Percentiles rank a stretch among this genome's conserved stretches.
Conservation (phyloP, 2,113 vertebrate genomes). For the Calyptommatus sinebrachiatus region DNA sequence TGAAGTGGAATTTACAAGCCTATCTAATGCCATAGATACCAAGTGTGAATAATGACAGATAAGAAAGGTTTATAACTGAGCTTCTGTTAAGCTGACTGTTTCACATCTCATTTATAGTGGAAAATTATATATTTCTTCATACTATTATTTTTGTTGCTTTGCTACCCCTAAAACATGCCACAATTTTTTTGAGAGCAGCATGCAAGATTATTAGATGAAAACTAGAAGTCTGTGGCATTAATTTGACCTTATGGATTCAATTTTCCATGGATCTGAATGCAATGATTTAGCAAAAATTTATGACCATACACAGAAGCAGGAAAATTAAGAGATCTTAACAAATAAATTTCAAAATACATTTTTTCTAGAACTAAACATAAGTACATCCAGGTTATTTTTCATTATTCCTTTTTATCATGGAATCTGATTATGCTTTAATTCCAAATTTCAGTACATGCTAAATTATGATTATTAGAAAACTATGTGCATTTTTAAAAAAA, state of each 20-base stretch:
- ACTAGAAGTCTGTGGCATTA: conserved; percentile 29
- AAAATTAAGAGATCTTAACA: conserved; percentile 49
- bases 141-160: conserved; percentile 22
- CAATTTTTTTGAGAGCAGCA: conserved; percentile 23
- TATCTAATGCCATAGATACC: conserved; percentile 39
- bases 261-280: neutral
- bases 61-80: conserved; percentile 37
- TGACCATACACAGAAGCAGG: conserved; percentile 29
- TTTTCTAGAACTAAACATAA: conserved; percentile 58
- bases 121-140: conserved; percentile 20
- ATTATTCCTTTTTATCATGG: conserved; percentile 75
- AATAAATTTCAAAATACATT: conserved; percentile 47
- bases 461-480: conserved; percentile 83
- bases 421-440: conserved; percentile 73
- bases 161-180: conserved; percentile 18
- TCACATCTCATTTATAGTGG: neutral
- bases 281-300: conserved; percentile 18
- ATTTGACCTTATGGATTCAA: conserved; percentile 37
- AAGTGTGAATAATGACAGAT: conserved; percentile 31
- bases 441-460: conserved; percentile 73
- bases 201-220: conserved; percentile 35
- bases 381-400: conserved; percentile 70
- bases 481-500: conserved; percentile 74
- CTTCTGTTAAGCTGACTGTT: conserved; percentile 10
- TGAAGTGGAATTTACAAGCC: conserved; percentile 37